Base-by-base conservation (phyloP, 1,140 invertebrate species). In the Arctopsyche grandis region DNA sequence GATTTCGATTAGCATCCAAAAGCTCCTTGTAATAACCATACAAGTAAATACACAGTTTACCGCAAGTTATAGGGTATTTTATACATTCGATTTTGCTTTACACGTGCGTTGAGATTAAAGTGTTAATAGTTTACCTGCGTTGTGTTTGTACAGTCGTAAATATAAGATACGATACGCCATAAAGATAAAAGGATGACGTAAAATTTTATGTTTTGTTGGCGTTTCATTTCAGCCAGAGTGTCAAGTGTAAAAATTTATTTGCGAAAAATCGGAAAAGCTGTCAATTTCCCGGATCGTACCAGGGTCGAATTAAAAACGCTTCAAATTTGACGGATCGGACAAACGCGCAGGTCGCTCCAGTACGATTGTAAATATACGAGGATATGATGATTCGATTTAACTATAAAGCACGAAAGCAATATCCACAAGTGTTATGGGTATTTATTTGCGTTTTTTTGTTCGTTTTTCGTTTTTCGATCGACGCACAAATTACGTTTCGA, bases 141-240 rank as follows among this genome's bases (percentile, higher is more conserved):
- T 38, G 9, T 66, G 63, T 66, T 66, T 66, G 24, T 66, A 26
- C 63, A 66, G 63, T 29, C 63, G 63, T 66, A 66, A 66, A 66
- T 66, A 66, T 66, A 66, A 66, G 63, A 66, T 66, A 66, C 63
- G 63, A 22, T 10, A 66, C 79, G 26, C 43, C 69, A 76, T 77
- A 66, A 80, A 80, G 79, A 80, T 80, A 74, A 58, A 22, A 75
- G 69, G 74, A 66, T 60, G 75, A 69, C 73, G 69, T 80, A 77
- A 80, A 80, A 80, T 74, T 46, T 80, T 78, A 80, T 76, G 79
- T 74, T 77, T 80, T 80, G 79, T 69, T 80, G 75, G 73, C 71
- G 58, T 46, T 66, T 78, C 79, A 58, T 52, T 70, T 43, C 43
- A 22, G 38, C 38, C 44, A 22, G 22, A 0, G 14, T 29, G 24